Percentiles rank a stretch among this genome's conserved stretches.
Conservation (phyloP, 2,888 invertebrate genomes). For the Strigamia crassipes region DNA sequence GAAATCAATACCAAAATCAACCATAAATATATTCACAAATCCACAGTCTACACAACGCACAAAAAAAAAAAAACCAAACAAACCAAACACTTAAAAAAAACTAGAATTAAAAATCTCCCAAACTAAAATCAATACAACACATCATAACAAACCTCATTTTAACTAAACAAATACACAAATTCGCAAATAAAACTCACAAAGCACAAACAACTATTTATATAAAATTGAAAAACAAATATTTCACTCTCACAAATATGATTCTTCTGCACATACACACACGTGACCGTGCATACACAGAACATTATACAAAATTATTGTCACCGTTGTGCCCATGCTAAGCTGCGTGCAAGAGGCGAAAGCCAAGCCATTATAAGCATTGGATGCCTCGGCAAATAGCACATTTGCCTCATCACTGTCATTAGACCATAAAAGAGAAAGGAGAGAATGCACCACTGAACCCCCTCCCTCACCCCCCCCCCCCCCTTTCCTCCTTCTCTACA, state of each 20-base stretch:
- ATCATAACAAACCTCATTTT: not conserved
- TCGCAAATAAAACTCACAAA: not conserved
- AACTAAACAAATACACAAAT: not conserved
- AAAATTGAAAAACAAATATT: too few relatives aligned
- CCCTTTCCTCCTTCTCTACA: not conserved
- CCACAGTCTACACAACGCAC: too few relatives aligned
- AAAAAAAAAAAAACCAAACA: too few relatives aligned
- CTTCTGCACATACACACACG: not conserved
- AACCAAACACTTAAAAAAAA: not conserved
- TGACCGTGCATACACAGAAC: conserved; percentile 26
- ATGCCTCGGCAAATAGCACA: conserved; percentile 42
- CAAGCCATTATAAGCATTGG: conserved; percentile 42
- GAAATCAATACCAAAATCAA: too few relatives aligned
- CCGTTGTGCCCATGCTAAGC: conserved; percentile 40
- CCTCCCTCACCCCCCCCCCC: not conserved
- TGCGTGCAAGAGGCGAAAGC: conserved; percentile 40
- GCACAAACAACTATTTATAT: too few relatives aligned
- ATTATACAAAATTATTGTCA: conserved; percentile 35
- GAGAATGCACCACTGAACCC: conserved; percentile 32
- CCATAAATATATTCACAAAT: too few relatives aligned
- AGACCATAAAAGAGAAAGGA: conserved; percentile 40
- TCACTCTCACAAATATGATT: not conserved
- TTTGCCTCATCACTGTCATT: conserved; percentile 42
- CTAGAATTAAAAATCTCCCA: not conserved
- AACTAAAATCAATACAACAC: not conserved